phyloP scores from a whole-genome alignment of 2,888 invertebrate species.

The Agrochola macilenta region DNA sequence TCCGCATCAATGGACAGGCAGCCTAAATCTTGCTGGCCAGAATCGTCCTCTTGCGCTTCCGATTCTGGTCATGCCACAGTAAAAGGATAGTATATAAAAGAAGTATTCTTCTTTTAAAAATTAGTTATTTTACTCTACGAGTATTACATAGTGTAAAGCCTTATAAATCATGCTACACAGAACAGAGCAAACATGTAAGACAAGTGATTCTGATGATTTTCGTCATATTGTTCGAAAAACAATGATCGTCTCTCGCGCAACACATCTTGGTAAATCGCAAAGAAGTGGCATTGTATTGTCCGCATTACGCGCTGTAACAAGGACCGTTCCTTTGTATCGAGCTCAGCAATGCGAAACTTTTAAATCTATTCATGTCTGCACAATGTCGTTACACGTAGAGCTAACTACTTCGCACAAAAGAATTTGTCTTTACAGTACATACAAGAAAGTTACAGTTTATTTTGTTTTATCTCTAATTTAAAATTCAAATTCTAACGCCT shows the following conservation, averaged over 20 bases:
- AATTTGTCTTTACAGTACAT: slow-evolving; percentile 53
- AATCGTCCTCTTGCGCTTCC: not conserved
- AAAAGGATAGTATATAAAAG: no score
- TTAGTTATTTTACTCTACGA: no score
- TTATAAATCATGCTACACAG: not conserved
- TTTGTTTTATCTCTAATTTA: slow-evolving; percentile 73
- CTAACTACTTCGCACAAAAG: slow-evolving; percentile 63
- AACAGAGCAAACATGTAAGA: slow-evolving; percentile 4
- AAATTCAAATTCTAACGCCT: slow-evolving; percentile 73
- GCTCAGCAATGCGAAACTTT: slow-evolving; percentile 77
- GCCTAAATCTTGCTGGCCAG: not conserved
- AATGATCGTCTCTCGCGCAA: slow-evolving; percentile 56
- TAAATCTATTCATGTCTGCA: slow-evolving; percentile 70
- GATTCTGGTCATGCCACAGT: no score
- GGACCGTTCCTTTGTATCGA: slow-evolving; percentile 79
- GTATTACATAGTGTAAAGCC: no score
- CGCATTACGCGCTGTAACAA: slow-evolving; percentile 68
- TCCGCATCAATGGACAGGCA: no score
- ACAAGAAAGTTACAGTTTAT: slow-evolving; percentile 73
- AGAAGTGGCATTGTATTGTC: slow-evolving; percentile 68
- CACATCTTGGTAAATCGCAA: slow-evolving; percentile 64
- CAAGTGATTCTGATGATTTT: slow-evolving; percentile 45
- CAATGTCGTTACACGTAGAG: slow-evolving; percentile 53
- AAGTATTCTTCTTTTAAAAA: not conserved
- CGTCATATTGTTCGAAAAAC: slow-evolving; percentile 58